Base-by-base conservation (phyloP, 2,113 vertebrate species). In the Ageneiosus marmoratus region DNA sequence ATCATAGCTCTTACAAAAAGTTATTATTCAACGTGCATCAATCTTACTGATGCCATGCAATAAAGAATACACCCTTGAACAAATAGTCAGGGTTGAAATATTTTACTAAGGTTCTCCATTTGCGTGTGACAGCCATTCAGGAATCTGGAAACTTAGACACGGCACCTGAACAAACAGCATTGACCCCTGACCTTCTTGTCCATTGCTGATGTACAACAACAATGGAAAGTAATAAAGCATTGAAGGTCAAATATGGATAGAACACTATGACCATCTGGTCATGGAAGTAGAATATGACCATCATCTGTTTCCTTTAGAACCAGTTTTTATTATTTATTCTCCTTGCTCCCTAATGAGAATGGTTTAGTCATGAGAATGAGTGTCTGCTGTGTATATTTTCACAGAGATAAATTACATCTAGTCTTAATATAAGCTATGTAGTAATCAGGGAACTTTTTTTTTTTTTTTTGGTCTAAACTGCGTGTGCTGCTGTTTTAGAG, bases 161-260 rank as follows among this genome's bases (percentile, higher is more conserved):
- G 58, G 73, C 83, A 87, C 74, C 80, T 89, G 85, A 48, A 84
- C 75, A 91, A 89, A 89, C 65, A 86, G 12, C 18, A 76, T 10
- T 81, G 83, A 86, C 79, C 82, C 83, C 77, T 84, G 55, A 83
- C 75, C 82, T 46, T 22, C 72, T 20, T 51, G 27, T 51, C 44
- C 27, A 32, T 13, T 86, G 82, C 73, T 87, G 37, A 41, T 20
- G n/a, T 27, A 65, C 41, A 18, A 50, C 5, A 65, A 50, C 44
- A 65, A 65, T 50, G 77, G 77, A 63, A 65, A 50, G 77, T 65
- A 63, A 63, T 63, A 79, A 79, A 79, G 10, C 46, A 7, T 22
- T 65, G 41, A 6, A 46, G 32, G 41, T 78, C 55, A 78, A 46
- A 18, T 29, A 48, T 2, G 4, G 18, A 34, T 18, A 32, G 29